Conservation (phyloP, 2,113 vertebrate genomes). For the Oncorhynchus gorbuscha region DNA sequence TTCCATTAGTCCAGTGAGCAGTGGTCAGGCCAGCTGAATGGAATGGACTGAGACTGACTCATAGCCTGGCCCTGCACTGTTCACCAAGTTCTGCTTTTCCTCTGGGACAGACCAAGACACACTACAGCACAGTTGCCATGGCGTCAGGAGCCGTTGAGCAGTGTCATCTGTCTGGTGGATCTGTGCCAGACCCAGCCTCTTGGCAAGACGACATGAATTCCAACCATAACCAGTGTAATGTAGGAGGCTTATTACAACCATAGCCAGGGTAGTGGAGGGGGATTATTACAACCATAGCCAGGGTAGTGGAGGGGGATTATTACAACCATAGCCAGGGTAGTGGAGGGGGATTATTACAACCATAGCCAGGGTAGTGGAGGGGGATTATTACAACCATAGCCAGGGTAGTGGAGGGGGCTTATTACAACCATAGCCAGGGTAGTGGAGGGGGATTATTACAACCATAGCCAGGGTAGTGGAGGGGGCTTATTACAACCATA, state of each 20-base stretch:
- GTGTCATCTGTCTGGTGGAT: constrained; percentile 1
- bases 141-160: not conserved
- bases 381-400: not conserved
- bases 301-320: no score
- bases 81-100: not conserved
- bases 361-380: not conserved
- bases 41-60: not conserved
- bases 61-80: not conserved
- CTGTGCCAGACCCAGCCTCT: not conserved
- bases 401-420: not conserved
- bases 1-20: not conserved
- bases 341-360: no score
- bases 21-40: not conserved
- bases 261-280: no score
- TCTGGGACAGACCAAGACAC: not conserved
- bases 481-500: no score
- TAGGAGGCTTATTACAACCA: no score
- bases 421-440: no score
- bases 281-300: no score
- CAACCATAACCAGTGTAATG: not conserved
- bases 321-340: no score
- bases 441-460: no score
- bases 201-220: not conserved
- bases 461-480: no score
- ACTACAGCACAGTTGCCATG: not conserved